phyloP scores from a whole-genome alignment of 2,113 vertebrate species.

The Gnathonemus echidnorhynchus region DNA sequence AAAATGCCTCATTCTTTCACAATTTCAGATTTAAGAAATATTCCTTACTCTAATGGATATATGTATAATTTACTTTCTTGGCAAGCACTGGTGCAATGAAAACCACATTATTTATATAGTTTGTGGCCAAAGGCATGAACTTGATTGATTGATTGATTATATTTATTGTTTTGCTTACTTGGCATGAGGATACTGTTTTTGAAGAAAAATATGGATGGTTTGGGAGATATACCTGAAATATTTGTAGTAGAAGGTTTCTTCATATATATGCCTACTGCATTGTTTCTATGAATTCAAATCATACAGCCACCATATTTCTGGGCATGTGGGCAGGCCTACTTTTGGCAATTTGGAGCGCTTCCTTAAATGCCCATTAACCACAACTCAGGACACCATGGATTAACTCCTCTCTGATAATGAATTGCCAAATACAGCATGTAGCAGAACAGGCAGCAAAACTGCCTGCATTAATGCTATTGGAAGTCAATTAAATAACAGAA shows the following conservation, averaged over 20 bases:
- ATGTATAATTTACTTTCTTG: background rate
- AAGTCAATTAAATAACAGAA: background rate
- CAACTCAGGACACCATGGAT: background rate
- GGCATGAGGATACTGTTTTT: background rate
- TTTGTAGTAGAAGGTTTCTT: background rate
- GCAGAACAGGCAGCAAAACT: background rate
- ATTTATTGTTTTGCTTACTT: background rate
- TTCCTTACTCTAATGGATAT: background rate
- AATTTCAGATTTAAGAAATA: background rate
- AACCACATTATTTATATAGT: background rate
- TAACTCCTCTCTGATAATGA: background rate
- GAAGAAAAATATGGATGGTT: background rate
- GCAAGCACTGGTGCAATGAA: background rate
- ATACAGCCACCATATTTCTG: background rate
- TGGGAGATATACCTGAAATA: background rate
- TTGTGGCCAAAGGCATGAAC: background rate
- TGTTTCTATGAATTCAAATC: background rate
- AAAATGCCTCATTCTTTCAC: background rate
- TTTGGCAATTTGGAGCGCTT: background rate
- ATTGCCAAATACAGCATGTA: background rate
- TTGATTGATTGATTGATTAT: background rate
- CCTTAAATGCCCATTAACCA: background rate
- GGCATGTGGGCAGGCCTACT: background rate
- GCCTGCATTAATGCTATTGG: background rate
- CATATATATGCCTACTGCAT: background rate